These are phyloP conservation scores for Polymixis lichenea DNA, from an alignment of 2,888 invertebrate genomes.

Conservation along the genomic window DNA sequence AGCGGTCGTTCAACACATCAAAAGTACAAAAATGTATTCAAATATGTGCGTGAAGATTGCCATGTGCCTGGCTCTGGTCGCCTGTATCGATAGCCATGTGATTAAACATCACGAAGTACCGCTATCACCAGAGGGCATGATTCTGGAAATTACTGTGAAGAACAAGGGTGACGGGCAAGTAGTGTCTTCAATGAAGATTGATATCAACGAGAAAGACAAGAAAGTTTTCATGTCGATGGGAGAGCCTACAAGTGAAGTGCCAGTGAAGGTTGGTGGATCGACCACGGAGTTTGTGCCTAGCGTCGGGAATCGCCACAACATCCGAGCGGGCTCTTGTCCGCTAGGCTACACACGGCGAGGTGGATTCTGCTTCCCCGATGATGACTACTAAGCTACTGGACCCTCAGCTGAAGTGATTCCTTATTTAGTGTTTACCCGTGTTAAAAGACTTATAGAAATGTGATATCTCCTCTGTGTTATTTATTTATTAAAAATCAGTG, in stretches of 20 bases:
- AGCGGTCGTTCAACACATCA: conserved; percentile 55
- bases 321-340: conserved; percentile 67
- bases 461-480: conserved; percentile 48
- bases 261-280: background rate
- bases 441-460: conserved; percentile 50
- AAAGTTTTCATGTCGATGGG: conserved; percentile 29
- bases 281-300: conserved; percentile 38
- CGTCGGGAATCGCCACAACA: conserved; percentile 62
- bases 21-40: conserved; percentile 63
- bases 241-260: conserved; percentile 19
- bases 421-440: conserved; percentile 5
- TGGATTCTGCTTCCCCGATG: conserved; percentile 70
- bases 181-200: conserved; percentile 46
- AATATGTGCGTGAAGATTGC: conserved; percentile 65
- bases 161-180: conserved; percentile 38
- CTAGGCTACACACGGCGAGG: conserved; percentile 65
- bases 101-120: conserved; percentile 51
- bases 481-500: conserved; percentile 48
- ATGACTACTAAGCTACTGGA: conserved; percentile 57
- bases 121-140: conserved; percentile 46
- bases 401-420: background rate
- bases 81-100: conserved; percentile 47
- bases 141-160: conserved; percentile 52
- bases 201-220: conserved; percentile 53
- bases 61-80: conserved; percentile 55